Evolutionary conservation across 2,113 vertebrate genomes (phyloP).

Genomic region (Mungos mungo): DNA sequence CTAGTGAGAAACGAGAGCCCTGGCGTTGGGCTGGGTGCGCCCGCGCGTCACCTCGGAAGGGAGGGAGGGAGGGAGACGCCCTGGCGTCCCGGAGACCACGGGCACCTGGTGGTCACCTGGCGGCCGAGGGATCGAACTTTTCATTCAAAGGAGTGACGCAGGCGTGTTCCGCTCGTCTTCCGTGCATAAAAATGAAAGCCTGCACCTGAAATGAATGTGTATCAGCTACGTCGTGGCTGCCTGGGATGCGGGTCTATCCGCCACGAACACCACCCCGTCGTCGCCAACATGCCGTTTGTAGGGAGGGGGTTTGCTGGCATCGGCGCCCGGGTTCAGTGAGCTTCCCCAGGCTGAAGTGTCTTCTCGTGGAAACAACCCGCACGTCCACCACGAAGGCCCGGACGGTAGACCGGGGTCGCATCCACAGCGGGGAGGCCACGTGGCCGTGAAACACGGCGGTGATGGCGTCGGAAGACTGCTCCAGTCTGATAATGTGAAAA

Average conservation of each 20-base stretch:
- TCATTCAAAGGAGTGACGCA: background rate
- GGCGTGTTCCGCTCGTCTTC: background rate
- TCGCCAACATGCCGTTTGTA: too few species aligned
- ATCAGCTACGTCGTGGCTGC: rapidly evolving
- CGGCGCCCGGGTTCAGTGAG: rapidly evolving
- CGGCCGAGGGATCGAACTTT: background rate
- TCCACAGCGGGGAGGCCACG: rapidly evolving
- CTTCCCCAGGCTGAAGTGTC: background rate
- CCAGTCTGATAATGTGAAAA: background rate
- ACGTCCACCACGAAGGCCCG: background rate
- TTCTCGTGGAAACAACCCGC: background rate
- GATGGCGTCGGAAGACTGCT: background rate
- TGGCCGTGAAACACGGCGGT: rapidly evolving
- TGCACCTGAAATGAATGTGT: background rate
- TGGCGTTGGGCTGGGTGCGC: background rate
- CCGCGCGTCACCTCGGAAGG: background rate
- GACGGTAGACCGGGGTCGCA: rapidly evolving
- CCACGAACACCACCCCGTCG: rapidly evolving
- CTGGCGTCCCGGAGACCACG: too few species aligned
- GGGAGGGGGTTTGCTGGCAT: background rate
- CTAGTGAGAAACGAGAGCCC: too few species aligned
- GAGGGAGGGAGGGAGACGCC: rapidly evolving
- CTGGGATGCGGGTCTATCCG: rapidly evolving
- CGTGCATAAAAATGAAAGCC: background rate
- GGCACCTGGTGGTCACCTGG: rapidly evolving